Evolutionary conservation across 2,888 invertebrate genomes (phyloP).

Genomic region (Nipponacmea schrenckii): DNA sequence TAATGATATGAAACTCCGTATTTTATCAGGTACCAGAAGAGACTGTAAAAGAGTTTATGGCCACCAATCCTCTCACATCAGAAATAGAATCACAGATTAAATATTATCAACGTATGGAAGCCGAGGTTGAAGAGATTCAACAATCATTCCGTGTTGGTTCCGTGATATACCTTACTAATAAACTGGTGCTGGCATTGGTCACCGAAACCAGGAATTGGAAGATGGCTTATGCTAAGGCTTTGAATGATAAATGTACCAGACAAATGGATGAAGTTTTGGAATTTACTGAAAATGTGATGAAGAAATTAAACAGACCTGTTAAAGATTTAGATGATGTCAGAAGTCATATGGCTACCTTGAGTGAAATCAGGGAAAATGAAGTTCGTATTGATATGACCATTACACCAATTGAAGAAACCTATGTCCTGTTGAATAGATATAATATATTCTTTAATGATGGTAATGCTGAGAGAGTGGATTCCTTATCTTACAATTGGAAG

Average conservation of each 20-base stretch:
- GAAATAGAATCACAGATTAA: conserved; percentile 69
- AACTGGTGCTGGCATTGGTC: conserved; percentile 84
- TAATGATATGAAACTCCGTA: too few relatives aligned
- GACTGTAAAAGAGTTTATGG: conserved; percentile 69
- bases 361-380: conserved; percentile 90
- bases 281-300: conserved; percentile 90
- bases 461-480: conserved; percentile 91
- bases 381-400: conserved; percentile 94
- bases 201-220: conserved; percentile 71
- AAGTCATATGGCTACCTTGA: conserved; percentile 90
- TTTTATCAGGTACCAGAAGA: conserved; percentile 59
- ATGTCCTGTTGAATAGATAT: conserved; percentile 88
- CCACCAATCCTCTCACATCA: conserved; percentile 67
- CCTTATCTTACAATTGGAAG: conserved; percentile 88
- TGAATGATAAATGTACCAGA: conserved; percentile 67
- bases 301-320: conserved; percentile 85
- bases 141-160: conserved; percentile 64
- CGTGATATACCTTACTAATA: conserved; percentile 66
- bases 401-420: conserved; percentile 95
- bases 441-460: conserved; percentile 89
- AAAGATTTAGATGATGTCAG: conserved; percentile 93
- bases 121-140: conserved; percentile 64
- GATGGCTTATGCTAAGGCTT: conserved; percentile 65
- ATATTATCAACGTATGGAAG: conserved; percentile 68
- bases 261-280: conserved; percentile 75